Percentiles rank a stretch among this genome's conserved stretches.
Evolutionary conservation across 2,797 vertebrate species (phyloP).

Genomic region (Coendou prehensilis): DNA sequence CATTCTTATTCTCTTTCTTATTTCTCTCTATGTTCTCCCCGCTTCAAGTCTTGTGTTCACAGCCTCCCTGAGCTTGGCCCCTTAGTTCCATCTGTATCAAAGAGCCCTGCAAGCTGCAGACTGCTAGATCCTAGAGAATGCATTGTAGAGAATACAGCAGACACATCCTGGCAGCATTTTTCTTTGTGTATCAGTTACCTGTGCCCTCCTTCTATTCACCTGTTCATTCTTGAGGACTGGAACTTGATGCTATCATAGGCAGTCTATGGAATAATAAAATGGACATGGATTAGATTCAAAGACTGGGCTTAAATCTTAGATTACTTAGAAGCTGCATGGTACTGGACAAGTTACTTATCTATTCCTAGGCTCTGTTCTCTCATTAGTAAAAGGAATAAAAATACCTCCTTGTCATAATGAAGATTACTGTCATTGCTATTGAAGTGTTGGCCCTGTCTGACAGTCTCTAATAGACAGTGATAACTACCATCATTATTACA

Average conservation of each 20-base stretch:
- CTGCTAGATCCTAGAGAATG: not conserved
- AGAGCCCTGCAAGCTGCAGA: not conserved
- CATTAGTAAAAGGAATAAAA: not conserved
- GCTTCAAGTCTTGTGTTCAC: not conserved
- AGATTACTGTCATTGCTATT: not conserved
- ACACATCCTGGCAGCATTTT: not conserved
- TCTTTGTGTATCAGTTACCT: not conserved
- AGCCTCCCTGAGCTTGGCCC: not conserved
- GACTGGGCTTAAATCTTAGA: not conserved
- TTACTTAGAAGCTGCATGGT: not conserved
- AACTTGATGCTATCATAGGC: not conserved
- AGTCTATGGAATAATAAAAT: not conserved
- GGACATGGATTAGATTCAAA: not conserved
- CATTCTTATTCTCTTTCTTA: not conserved
- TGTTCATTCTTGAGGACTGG: not conserved
- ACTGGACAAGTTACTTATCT: not conserved
- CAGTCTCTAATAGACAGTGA: not conserved
- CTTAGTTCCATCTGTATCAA: not conserved
- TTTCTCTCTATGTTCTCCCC: not conserved
- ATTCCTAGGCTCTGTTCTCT: not conserved
- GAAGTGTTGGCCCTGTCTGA: not conserved
- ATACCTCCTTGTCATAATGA: not conserved
- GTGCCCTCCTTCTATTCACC: not conserved
- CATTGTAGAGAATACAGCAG: not conserved
- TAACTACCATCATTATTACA: not conserved